Percentiles rank a stretch among this genome's conserved stretches.
Conservation (phyloP, 2,113 vertebrate genomes). For the Condylura cristata region DNA sequence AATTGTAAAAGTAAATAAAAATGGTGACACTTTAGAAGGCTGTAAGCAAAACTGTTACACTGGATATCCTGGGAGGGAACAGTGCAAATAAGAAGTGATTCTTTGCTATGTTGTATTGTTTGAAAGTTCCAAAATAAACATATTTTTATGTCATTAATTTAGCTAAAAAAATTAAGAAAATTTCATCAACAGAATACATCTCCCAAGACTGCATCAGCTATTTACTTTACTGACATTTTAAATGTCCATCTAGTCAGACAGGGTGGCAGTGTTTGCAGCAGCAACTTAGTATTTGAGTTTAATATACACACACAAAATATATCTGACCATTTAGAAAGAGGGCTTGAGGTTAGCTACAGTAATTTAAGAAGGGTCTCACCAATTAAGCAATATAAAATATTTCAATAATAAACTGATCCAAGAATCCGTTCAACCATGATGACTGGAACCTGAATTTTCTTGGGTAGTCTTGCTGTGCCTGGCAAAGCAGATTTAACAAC, state of each 20-base stretch:
- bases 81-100: neutral
- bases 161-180: conserved; percentile 10
- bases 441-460: conserved; percentile 25
- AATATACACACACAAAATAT: conserved; percentile 10
- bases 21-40: neutral
- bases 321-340: conserved; percentile 23
- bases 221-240: conserved; percentile 37
- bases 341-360: neutral
- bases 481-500: neutral
- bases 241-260: conserved; percentile 4
- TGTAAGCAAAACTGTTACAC: neutral
- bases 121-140: neutral
- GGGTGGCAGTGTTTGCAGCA: conserved; percentile 11
- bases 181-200: conserved; percentile 19
- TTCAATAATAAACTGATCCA: neutral
- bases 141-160: neutral
- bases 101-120: conserved; percentile 17
- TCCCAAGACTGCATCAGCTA: neutral
- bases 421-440: neutral
- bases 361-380: neutral
- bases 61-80: neutral
- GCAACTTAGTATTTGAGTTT: conserved; percentile 46
- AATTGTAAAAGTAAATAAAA: conserved; percentile 35
- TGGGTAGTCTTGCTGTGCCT: neutral
- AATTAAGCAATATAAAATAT: neutral